Evolutionary conservation across 2,113 vertebrate species (phyloP).

Genomic region (Brachionichthys hirsutus): DNA sequence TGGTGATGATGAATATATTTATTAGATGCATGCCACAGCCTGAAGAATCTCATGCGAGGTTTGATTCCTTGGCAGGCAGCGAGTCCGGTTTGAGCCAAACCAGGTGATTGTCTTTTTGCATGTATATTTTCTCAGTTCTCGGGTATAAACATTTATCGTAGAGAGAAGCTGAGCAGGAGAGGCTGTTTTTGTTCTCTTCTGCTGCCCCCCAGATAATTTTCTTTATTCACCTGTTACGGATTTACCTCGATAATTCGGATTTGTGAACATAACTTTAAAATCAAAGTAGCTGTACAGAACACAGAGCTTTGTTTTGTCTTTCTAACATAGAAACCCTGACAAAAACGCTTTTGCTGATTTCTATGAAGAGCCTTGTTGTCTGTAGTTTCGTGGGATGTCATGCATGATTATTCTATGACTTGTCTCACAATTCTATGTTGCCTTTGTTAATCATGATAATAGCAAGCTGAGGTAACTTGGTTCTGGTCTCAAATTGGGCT

Average conservation of each 20-base stretch:
- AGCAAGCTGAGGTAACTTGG: neutral
- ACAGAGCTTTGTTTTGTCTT: constrained; percentile 11
- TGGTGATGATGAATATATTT: too few species aligned
- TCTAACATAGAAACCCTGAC: constrained; percentile 7
- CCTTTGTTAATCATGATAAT: too few species aligned
- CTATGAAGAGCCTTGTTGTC: too few species aligned
- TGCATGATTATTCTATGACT: too few species aligned
- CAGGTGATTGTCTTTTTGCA: constrained; percentile 52
- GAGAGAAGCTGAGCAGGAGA: constrained; percentile 34
- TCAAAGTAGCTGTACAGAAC: constrained; percentile 13
- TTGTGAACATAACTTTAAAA: constrained; percentile 42
- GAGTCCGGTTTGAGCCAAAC: constrained; percentile 20
- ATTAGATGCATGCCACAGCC: constrained; percentile 23
- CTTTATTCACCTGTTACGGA: constrained; percentile 37
- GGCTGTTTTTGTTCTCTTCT: constrained; percentile 43
- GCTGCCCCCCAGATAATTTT: constrained; percentile 34
- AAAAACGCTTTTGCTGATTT: too few species aligned
- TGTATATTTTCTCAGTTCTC: too few species aligned
- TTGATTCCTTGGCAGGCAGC: constrained; percentile 42
- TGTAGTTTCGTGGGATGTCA: too few species aligned
- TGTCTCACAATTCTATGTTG: neutral
- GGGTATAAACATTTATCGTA: constrained; percentile 59
- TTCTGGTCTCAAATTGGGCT: neutral
- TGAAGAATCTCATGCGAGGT: constrained; percentile 44
- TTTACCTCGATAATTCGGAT: constrained; percentile 32